A percentile compares a stretch with the other conserved stretches of the same genome.
These are phyloP conservation scores for Meandrina meandrites DNA, from an alignment of 92 coral and sea anemone genomes.

Conservation along the genomic window DNA sequence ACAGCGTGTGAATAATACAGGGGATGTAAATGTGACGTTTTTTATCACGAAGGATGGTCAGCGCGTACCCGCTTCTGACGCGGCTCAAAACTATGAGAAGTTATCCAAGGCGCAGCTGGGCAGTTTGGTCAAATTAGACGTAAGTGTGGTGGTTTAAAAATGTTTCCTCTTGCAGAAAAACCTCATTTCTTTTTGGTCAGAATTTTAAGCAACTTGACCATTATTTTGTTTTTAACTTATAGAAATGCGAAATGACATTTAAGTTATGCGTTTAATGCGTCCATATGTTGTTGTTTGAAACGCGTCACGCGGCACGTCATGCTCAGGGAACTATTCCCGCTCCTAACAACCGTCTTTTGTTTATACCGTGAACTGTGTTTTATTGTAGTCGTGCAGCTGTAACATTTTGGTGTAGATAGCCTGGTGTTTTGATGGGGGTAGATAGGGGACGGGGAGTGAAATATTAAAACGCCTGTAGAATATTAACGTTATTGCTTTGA, in stretches of 20 bases:
- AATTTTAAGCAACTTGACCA: neutral
- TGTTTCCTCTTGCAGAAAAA: neutral
- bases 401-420: too few species aligned
- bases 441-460: too few species aligned
- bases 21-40: constrained; percentile 65
- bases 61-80: constrained; percentile 57
- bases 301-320: neutral
- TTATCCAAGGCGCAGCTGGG: constrained; percentile 44
- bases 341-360: too few species aligned
- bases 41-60: constrained; percentile 57
- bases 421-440: too few species aligned
- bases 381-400: too few species aligned
- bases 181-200: neutral
- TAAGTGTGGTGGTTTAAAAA: constrained; percentile 21
- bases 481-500: neutral
- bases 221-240: too few species aligned
- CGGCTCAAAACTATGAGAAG: constrained; percentile 57
- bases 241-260: neutral
- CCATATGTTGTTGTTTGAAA: neutral
- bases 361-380: too few species aligned
- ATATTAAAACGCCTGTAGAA: neutral
- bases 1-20: constrained; percentile 55
- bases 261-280: neutral
- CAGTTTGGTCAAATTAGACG: constrained; percentile 50
- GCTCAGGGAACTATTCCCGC: neutral